These are phyloP conservation scores for Panthera uncia DNA, from an alignment of 2,113 vertebrate species.

Conservation along the genomic window DNA sequence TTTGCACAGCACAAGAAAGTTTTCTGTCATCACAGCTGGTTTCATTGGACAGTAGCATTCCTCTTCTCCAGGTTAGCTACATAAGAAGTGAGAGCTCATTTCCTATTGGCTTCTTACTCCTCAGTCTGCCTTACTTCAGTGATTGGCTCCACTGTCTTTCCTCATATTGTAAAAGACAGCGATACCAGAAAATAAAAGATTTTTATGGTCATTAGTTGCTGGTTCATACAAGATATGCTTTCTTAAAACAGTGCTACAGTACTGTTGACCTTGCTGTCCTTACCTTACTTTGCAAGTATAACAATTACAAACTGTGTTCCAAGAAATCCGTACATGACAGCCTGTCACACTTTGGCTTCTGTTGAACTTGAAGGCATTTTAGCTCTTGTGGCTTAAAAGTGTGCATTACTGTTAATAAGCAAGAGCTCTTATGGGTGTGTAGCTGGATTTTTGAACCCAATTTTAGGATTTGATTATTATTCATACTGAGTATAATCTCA, in stretches of 20 bases:
- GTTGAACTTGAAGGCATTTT: neutral
- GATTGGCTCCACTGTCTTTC: neutral
- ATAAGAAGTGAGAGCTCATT: neutral
- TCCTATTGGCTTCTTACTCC: neutral
- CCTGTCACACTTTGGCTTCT: neutral
- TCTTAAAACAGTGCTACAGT: neutral
- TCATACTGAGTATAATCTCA: neutral
- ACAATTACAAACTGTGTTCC: neutral
- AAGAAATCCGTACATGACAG: neutral
- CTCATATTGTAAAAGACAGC: neutral
- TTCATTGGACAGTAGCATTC: neutral
- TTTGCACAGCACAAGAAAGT: neutral
- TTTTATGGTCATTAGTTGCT: neutral
- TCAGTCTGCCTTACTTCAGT: neutral
- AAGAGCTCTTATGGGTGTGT: neutral
- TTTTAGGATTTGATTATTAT: constrained; percentile 60
- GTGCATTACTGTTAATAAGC: neutral
- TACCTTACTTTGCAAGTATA: neutral
- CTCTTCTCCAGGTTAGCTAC: neutral
- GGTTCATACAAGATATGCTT: neutral
- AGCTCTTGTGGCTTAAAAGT: neutral
- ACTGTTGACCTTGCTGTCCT: neutral
- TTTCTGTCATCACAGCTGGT: neutral
- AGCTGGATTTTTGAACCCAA: constrained; percentile 10
- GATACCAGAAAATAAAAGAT: neutral